Conservation (phyloP, 2,113 vertebrate species). For the Pterocles orientalis region DNA sequence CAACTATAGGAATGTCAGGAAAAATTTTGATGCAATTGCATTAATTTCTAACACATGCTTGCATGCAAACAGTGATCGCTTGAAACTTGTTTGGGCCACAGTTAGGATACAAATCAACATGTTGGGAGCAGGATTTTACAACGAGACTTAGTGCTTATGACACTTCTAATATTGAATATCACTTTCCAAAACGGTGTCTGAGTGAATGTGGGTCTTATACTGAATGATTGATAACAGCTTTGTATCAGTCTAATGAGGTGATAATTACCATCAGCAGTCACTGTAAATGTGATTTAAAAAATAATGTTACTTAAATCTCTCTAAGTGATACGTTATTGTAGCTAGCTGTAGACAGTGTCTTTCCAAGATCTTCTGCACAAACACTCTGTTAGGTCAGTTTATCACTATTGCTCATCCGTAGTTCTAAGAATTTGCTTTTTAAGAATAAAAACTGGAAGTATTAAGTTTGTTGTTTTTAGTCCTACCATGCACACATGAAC, state of each 20-base stretch:
- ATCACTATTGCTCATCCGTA: background rate
- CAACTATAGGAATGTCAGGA: fast-evolving
- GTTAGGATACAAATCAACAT: background rate
- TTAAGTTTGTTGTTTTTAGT: background rate
- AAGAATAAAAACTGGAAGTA: background rate
- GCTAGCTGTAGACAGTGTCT: background rate
- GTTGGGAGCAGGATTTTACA: background rate
- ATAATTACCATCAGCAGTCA: background rate
- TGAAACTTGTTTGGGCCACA: background rate
- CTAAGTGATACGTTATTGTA: background rate
- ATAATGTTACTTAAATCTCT: background rate
- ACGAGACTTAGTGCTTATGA: background rate
- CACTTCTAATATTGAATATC: background rate
- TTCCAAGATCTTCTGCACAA: background rate
- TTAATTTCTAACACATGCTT: background rate
- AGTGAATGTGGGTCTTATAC: background rate
- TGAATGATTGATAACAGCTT: background rate
- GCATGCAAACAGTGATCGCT: fast-evolving
- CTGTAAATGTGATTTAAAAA: slow-evolving; percentile 22
- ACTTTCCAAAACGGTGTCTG: background rate
- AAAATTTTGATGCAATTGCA: background rate
- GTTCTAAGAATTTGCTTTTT: background rate
- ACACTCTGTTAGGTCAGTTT: background rate
- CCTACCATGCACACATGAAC: background rate
- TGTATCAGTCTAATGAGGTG: background rate